Evolutionary conservation across 2,113 vertebrate genomes (phyloP).

Genomic region (Rhea americana): DNA sequence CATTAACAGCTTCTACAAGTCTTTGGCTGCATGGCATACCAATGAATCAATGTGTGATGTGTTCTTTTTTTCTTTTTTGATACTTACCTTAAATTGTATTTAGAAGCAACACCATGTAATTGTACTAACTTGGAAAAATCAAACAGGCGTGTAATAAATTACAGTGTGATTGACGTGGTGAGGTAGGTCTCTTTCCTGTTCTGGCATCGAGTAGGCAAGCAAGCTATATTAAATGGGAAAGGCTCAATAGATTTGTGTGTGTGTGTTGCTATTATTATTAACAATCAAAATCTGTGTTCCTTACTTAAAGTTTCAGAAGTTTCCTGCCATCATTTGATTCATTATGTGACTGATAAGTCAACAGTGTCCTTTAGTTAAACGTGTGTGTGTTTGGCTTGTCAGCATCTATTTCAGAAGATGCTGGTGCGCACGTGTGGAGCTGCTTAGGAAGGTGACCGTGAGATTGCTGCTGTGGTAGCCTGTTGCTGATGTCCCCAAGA

Average conservation of each 20-base stretch:
- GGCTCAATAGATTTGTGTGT: not conserved
- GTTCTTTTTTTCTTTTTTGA: not conserved
- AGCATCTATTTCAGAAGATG: not conserved
- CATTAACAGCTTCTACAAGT: slow-evolving; percentile 72
- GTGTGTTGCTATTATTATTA: not conserved
- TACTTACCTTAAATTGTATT: slow-evolving; percentile 57
- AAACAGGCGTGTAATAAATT: slow-evolving; percentile 41
- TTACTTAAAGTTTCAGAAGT: not conserved
- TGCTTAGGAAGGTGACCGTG: not conserved
- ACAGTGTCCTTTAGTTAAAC: not conserved
- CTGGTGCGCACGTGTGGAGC: rapidly evolving
- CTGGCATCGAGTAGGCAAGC: not conserved
- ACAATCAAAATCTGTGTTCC: not conserved
- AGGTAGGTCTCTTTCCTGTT: not conserved
- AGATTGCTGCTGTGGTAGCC: not conserved
- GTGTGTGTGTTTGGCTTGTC: rapidly evolving
- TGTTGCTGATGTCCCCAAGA: not conserved
- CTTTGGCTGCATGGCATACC: slow-evolving; percentile 63
- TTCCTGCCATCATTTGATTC: not conserved
- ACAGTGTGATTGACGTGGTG: slow-evolving; percentile 6
- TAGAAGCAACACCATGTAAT: slow-evolving; percentile 51
- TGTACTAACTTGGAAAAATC: slow-evolving; percentile 42
- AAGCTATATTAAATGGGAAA: not conserved
- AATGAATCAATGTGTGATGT: slow-evolving; percentile 58
- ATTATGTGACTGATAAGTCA: not conserved